phyloP scores from a whole-genome alignment of 1,140 invertebrate genomes.

The Rhizoglyphus robini region DNA sequence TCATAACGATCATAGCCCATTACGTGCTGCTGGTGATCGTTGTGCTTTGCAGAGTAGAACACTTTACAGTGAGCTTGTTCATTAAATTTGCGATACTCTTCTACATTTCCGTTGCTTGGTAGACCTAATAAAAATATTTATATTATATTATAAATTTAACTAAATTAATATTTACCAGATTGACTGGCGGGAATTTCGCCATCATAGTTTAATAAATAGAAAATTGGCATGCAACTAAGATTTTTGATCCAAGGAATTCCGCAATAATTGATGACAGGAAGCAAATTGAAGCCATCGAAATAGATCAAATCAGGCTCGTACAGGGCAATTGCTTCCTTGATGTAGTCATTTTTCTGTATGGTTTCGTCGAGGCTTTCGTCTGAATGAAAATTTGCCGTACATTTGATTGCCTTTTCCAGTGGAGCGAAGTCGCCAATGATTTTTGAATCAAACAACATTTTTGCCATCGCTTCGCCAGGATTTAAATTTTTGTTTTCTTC shows the following conservation, averaged over 20 bases:
- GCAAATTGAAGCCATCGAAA: neutral
- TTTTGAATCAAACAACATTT: neutral
- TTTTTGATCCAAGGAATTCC: slow-evolving; percentile 9
- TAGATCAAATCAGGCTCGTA: neutral
- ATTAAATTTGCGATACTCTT: too few relatives aligned
- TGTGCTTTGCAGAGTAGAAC: too few relatives aligned
- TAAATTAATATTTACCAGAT: too few relatives aligned
- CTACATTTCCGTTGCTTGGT: too few relatives aligned
- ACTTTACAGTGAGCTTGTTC: too few relatives aligned
- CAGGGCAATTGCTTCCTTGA: neutral
- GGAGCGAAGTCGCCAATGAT: neutral
- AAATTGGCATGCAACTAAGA: neutral
- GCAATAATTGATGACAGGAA: neutral
- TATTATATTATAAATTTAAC: too few relatives aligned
- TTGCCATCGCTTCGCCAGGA: neutral
- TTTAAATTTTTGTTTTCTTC: neutral
- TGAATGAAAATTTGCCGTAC: neutral
- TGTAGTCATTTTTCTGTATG: neutral
- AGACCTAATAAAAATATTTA: too few relatives aligned
- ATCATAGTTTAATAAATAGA: neutral
- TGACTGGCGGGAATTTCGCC: too few relatives aligned
- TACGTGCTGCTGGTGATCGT: too few relatives aligned
- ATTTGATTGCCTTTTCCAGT: neutral
- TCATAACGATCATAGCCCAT: too few relatives aligned
- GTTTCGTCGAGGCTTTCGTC: too few relatives aligned